phyloP scores from a whole-genome alignment of 2,113 vertebrate genomes.

The Python bivittatus region DNA sequence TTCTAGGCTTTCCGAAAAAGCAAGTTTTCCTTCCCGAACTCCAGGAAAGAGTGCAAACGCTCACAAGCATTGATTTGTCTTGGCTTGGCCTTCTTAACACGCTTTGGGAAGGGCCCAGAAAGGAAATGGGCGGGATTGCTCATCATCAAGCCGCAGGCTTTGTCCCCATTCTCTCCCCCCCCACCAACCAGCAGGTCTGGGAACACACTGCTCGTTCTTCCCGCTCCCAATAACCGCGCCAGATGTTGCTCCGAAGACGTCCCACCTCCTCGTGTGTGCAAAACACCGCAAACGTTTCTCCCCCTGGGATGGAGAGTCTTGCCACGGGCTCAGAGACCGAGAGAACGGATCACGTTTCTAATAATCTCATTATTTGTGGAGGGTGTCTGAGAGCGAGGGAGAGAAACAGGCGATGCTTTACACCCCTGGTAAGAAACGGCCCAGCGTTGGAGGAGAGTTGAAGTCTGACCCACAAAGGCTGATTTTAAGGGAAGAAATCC shows the following conservation, averaged over 20 bases:
- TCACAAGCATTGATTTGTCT: constrained; percentile 79
- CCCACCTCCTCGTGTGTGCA: fast-evolving
- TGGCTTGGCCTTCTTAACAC: constrained; percentile 84
- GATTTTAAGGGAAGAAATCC: not conserved
- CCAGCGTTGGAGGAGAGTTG: not conserved
- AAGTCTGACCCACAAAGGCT: not conserved
- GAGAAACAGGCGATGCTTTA: not conserved
- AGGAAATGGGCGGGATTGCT: constrained; percentile 88
- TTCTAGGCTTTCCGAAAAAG: constrained; percentile 63
- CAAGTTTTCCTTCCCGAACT: constrained; percentile 63
- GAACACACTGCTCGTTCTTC: constrained; percentile 55
- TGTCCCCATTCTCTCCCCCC: constrained; percentile 3
- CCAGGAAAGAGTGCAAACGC: constrained; percentile 71
- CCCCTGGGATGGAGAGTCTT: not conserved
- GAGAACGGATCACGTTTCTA: not conserved
- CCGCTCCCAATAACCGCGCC: constrained; percentile 1
- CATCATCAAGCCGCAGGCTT: constrained; percentile 69
- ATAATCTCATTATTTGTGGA: not conserved
- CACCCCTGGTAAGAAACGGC: not conserved
- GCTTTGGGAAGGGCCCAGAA: constrained; percentile 91
- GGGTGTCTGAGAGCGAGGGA: not conserved
- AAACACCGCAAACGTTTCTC: fast-evolving
- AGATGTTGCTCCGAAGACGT: not conserved
- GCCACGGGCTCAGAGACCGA: fast-evolving
- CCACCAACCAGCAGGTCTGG: constrained; percentile 66